phyloP scores from a whole-genome alignment of 2,888 invertebrate species.

The Tipula vernalis region DNA sequence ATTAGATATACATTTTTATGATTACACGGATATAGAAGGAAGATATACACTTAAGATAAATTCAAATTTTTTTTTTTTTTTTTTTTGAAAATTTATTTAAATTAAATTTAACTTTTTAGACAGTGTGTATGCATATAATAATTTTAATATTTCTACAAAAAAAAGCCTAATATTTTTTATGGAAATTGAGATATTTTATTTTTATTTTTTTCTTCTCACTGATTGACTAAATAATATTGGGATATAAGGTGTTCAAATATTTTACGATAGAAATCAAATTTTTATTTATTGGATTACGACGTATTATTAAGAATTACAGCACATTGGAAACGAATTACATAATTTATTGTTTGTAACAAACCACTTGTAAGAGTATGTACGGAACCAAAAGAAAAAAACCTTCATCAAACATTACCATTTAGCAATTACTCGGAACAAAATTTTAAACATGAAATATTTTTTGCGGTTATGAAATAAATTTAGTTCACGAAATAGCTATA shows the following conservation, averaged over 20 bases:
- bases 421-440: neutral
- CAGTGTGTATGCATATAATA: neutral
- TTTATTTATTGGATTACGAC: neutral
- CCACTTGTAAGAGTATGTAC: neutral
- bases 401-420: neutral
- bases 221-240: neutral
- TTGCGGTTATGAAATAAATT: neutral
- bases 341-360: neutral
- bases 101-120: neutral
- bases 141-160: neutral
- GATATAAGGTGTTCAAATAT: neutral
- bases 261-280: neutral
- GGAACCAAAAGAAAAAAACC: neutral
- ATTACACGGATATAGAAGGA: neutral
- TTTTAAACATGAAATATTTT: neutral
- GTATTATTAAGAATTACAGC: neutral
- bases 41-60: neutral
- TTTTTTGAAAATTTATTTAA: neutral
- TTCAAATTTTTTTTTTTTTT: neutral
- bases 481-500: neutral
- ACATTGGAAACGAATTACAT: neutral
- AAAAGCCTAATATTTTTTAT: neutral
- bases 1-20: neutral
- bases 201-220: neutral
- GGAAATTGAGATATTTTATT: neutral